Evolutionary conservation across 1,140 invertebrate genomes (phyloP).

Genomic region (Ostrea edulis): DNA sequence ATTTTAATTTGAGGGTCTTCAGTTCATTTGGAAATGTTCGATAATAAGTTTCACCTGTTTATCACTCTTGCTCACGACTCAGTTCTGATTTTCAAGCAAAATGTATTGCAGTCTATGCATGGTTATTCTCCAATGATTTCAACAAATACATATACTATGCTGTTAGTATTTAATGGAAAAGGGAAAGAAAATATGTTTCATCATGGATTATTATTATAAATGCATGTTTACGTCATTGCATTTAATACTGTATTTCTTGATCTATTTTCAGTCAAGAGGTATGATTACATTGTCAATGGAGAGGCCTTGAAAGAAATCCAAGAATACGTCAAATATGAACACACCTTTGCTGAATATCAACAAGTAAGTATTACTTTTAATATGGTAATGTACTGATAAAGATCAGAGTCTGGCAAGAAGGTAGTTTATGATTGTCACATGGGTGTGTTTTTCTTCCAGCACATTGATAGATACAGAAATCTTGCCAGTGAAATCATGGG

Average conservation of each 20-base stretch:
- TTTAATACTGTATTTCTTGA: neutral
- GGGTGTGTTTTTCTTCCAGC: constrained; percentile 63
- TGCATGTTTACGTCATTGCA: too few relatives aligned
- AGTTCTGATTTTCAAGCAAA: too few relatives aligned
- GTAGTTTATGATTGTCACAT: neutral
- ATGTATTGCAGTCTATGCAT: neutral
- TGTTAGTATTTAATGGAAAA: neutral
- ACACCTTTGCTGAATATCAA: constrained; percentile 79
- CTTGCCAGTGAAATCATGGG: constrained; percentile 76
- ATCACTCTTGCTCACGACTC: too few relatives aligned
- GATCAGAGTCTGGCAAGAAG: neutral
- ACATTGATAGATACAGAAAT: constrained; percentile 76
- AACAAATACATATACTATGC: neutral
- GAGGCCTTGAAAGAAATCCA: constrained; percentile 74
- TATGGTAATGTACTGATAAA: neutral
- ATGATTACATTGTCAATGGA: constrained; percentile 79
- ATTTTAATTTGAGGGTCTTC: too few relatives aligned
- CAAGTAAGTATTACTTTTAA: constrained; percentile 64
- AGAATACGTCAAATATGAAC: constrained; percentile 76
- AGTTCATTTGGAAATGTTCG: too few relatives aligned
- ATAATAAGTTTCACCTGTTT: too few relatives aligned
- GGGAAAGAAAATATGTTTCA: neutral
- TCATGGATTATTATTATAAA: too few relatives aligned
- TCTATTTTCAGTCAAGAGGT: constrained; percentile 74
- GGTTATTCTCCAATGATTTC: neutral